These are phyloP conservation scores for Dromas ardeola DNA, from an alignment of 2,113 vertebrate species.

Conservation along the genomic window DNA sequence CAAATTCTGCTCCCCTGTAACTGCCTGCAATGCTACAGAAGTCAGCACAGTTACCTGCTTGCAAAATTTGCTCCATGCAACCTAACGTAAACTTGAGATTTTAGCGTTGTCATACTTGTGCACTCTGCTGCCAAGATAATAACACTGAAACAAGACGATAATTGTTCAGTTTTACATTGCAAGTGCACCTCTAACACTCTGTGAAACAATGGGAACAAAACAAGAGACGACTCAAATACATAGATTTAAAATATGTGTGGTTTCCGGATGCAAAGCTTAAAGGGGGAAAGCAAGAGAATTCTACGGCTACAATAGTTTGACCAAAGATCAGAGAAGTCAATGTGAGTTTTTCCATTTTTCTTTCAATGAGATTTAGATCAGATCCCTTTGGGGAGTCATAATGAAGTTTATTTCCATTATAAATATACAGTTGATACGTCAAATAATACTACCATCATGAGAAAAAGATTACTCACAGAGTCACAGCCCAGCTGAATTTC, in stretches of 20 bases:
- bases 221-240: background rate
- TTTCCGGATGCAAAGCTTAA: background rate
- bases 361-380: conserved; percentile 48
- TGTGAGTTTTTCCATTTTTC: conserved; percentile 35
- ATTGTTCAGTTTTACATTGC: background rate
- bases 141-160: background rate
- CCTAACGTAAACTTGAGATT: background rate
- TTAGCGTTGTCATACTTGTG: background rate
- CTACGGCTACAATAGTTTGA: background rate
- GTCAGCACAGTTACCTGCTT: background rate
- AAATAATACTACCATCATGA: conserved; percentile 48
- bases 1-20: background rate
- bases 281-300: background rate
- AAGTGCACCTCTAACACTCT: background rate
- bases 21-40: background rate
- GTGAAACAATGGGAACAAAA: conserved; percentile 5
- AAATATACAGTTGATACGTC: conserved; percentile 45
- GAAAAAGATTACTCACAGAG: conserved; percentile 38
- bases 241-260: background rate
- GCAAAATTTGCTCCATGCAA: background rate
- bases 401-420: conserved; percentile 53
- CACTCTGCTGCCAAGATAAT: background rate
- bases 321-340: conserved; percentile 39
- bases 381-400: conserved; percentile 33
- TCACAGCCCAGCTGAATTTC: conserved; percentile 46